These are phyloP conservation scores for Phalera bucephala DNA, from an alignment of 2,888 invertebrate genomes.

Conservation along the genomic window DNA sequence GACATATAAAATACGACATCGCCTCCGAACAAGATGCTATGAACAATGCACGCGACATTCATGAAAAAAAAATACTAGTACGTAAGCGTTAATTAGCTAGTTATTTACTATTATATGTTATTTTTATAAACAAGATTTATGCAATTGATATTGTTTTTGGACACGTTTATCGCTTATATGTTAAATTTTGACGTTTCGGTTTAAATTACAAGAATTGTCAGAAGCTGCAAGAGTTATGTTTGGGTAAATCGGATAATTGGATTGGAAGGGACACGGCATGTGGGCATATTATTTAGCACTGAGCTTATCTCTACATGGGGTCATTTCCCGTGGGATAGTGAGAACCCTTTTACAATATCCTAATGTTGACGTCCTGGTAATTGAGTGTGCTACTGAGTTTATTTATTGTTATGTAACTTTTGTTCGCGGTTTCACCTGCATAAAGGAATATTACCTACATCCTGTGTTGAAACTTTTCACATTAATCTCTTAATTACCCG, in stretches of 20 bases:
- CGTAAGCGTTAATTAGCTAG: slow-evolving; percentile 31
- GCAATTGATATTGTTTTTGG: background rate
- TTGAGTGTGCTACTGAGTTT: slow-evolving; percentile 9
- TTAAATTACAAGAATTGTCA: slow-evolving; percentile 16
- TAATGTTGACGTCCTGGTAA: slow-evolving; percentile 19
- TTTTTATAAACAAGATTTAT: background rate
- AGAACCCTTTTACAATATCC: slow-evolving; percentile 58
- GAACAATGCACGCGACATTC: slow-evolving; percentile 56
- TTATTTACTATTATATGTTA: slow-evolving; percentile 14
- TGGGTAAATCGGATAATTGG: slow-evolving; percentile 47
- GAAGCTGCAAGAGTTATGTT: slow-evolving; percentile 27
- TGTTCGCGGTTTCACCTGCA: no score
- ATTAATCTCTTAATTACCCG: no score
- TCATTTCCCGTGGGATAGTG: slow-evolving; percentile 73
- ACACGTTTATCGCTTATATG: slow-evolving; percentile 2
- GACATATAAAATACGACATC: slow-evolving; percentile 77
- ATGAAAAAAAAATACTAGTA: slow-evolving; percentile 42
- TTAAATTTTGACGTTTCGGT: slow-evolving; percentile 7
- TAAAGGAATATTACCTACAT: no score
- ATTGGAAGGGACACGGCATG: slow-evolving; percentile 66
- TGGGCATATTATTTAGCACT: slow-evolving; percentile 70
- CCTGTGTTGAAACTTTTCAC: no score
- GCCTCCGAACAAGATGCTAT: slow-evolving; percentile 53
- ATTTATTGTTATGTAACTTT: slow-evolving; percentile 2
- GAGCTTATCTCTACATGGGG: slow-evolving; percentile 74